phyloP scores from a whole-genome alignment of 2,888 invertebrate species.

The Gisinianus flammeolus region DNA sequence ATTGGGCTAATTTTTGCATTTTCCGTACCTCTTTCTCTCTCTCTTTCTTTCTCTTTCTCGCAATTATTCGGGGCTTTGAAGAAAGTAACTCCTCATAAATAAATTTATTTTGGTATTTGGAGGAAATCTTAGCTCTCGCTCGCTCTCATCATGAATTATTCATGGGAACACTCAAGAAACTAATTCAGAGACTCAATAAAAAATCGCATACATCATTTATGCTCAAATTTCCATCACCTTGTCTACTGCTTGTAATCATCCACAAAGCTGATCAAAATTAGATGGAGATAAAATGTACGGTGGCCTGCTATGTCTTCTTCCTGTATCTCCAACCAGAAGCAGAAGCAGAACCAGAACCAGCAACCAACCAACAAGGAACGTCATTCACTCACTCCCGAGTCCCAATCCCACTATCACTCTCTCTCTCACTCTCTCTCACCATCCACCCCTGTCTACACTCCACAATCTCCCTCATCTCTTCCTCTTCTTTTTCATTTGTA shows the following conservation, averaged over 20 bases:
- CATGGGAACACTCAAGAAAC: slow-evolving; percentile 15
- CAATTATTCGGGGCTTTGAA: too few relatives aligned
- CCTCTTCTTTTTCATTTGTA: too few relatives aligned
- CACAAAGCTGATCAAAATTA: slow-evolving; percentile 29
- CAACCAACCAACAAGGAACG: background rate
- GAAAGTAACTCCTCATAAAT: background rate
- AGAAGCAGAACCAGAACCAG: background rate
- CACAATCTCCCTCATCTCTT: too few relatives aligned
- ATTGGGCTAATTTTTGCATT: too few relatives aligned
- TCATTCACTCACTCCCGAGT: background rate
- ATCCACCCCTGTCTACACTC: too few relatives aligned
- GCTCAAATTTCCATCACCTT: slow-evolving; percentile 25
- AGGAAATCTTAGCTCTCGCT: background rate
- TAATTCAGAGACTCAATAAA: slow-evolving; percentile 26
- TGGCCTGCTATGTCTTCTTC: background rate
- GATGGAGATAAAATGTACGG: slow-evolving; percentile 23
- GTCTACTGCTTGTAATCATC: slow-evolving; percentile 19
- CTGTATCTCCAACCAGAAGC: background rate
- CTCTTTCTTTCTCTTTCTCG: background rate
- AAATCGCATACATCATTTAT: slow-evolving; percentile 34
- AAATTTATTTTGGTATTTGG: background rate
- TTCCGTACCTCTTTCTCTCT: background rate
- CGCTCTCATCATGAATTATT: slow-evolving; percentile 23
- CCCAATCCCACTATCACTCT: background rate
- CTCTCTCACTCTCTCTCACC: background rate